A percentile compares a stretch with the other conserved stretches of the same genome.
These are phyloP conservation scores for Macrosoma leucophasiata DNA, from an alignment of 2,888 invertebrate species.

Conservation along the genomic window DNA sequence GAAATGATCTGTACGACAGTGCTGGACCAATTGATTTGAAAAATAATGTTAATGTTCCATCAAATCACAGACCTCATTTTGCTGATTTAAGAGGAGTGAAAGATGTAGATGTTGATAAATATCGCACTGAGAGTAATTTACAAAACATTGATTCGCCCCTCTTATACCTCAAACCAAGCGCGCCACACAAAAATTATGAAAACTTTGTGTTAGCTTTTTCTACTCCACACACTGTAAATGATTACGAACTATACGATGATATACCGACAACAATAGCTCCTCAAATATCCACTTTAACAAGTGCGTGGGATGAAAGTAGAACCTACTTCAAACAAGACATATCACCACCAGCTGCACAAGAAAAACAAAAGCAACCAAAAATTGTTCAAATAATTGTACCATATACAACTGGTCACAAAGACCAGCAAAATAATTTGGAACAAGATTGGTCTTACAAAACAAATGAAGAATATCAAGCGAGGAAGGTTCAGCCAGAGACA, in stretches of 20 bases:
- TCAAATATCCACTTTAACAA: constrained; percentile 31
- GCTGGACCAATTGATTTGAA: constrained; percentile 44
- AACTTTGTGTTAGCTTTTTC: constrained; percentile 52
- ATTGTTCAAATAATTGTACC: constrained; percentile 88
- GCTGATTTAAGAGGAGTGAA: constrained; percentile 59
- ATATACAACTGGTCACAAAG: constrained; percentile 77
- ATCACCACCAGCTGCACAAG: constrained; percentile 33
- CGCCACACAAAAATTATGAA: constrained; percentile 71
- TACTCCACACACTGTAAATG: constrained; percentile 42
- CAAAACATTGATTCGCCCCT: constrained; percentile 77
- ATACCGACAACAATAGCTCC: constrained; percentile 42
- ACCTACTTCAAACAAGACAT: constrained; percentile 41
- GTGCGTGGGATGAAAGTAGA: constrained; percentile 46
- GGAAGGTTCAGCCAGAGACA: constrained; percentile 64
- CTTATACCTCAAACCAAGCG: constrained; percentile 67
- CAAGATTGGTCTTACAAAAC: constrained; percentile 43
- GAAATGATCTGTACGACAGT: constrained; percentile 52
- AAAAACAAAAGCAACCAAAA: constrained; percentile 70
- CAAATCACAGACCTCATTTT: constrained; percentile 52
- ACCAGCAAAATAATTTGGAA: constrained; percentile 29
- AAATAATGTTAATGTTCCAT: constrained; percentile 33
- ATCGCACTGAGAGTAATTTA: constrained; percentile 60
- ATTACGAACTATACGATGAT: constrained; percentile 66
- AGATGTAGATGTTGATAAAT: constrained; percentile 63
- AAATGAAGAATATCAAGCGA: constrained; percentile 56